Evolutionary conservation across 2,797 vertebrate genomes (phyloP).

Genomic region (Scomberomorus guttatus): DNA sequence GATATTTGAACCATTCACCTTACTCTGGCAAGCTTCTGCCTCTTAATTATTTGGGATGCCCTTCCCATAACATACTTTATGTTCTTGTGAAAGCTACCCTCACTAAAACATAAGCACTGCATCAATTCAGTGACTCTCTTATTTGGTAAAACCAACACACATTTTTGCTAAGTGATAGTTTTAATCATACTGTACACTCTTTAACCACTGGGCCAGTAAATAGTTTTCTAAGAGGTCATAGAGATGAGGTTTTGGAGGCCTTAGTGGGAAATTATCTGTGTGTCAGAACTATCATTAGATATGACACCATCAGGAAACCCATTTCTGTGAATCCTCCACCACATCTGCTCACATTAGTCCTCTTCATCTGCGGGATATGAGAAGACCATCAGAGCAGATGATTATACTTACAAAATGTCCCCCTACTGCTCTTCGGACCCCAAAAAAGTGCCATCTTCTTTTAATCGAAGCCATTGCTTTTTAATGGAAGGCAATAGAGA

Average conservation of each 20-base stretch:
- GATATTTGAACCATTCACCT: conserved; percentile 53
- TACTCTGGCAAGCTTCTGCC: conserved; percentile 27
- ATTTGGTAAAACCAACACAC: conserved; percentile 25
- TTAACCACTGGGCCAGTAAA: conserved; percentile 60
- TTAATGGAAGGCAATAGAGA: conserved; percentile 81
- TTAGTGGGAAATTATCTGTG: conserved; percentile 64
- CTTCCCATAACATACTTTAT: conserved; percentile 19
- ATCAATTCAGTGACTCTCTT: conserved; percentile 31
- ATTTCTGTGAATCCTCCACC: conserved; percentile 67
- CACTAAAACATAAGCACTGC: conserved; percentile 49
- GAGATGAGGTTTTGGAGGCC: conserved; percentile 54
- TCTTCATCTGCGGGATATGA: conserved; percentile 75
- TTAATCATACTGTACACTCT: conserved; percentile 40
- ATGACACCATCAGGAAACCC: conserved; percentile 74
- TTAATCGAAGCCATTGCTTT: conserved; percentile 83
- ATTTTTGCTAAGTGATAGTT: conserved; percentile 23
- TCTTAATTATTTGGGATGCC: conserved; percentile 43
- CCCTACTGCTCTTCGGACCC: conserved; percentile 65
- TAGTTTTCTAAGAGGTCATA: conserved; percentile 68
- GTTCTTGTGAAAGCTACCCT: conserved; percentile 36
- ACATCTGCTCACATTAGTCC: conserved; percentile 83
- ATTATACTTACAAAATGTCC: conserved; percentile 77
- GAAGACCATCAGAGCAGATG: conserved; percentile 77
- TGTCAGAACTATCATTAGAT: conserved; percentile 76
- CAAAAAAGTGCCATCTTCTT: conserved; percentile 77